A percentile compares a stretch with the other conserved stretches of the same genome.
Conservation (phyloP, 2,888 invertebrate species). For the Cistogaster globosa region DNA sequence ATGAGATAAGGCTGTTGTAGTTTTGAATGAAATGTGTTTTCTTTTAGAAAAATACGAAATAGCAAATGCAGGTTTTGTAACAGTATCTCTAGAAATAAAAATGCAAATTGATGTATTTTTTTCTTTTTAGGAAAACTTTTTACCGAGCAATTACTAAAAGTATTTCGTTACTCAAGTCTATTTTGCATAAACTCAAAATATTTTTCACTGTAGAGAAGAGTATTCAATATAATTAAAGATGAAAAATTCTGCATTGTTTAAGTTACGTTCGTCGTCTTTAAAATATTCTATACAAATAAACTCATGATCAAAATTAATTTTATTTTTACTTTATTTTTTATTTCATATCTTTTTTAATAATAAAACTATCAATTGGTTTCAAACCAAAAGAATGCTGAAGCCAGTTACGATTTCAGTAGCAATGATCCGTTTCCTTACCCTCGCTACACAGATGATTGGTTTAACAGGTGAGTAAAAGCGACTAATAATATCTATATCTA, state of each 20-base stretch:
- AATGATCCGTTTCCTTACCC: slow-evolving; percentile 99
- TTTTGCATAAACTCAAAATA: too few relatives aligned
- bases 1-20: background rate
- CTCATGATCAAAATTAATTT: too few relatives aligned
- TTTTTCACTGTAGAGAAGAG: too few relatives aligned
- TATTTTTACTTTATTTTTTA: background rate
- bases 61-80: background rate
- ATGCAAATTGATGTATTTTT: background rate
- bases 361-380: background rate
- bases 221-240: too few relatives aligned
- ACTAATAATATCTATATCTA: too few relatives aligned
- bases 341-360: slow-evolving; percentile 71
- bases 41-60: background rate
- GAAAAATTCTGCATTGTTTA: too few relatives aligned
- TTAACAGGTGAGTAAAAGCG: slow-evolving; percentile 92
- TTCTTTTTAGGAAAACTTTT: too few relatives aligned
- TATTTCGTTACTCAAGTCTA: too few relatives aligned
- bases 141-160: too few relatives aligned
- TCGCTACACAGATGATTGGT: slow-evolving; percentile 99
- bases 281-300: too few relatives aligned
- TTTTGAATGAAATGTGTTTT: background rate
- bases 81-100: background rate
- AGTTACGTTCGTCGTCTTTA: too few relatives aligned
- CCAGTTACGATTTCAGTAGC: slow-evolving; percentile 99
- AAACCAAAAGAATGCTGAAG: slow-evolving; percentile 93